Evolutionary conservation across 2,113 vertebrate genomes (phyloP), one percentile per base, ranked within the genome.

Genomic region (Ranitomeya imitator): DNA sequence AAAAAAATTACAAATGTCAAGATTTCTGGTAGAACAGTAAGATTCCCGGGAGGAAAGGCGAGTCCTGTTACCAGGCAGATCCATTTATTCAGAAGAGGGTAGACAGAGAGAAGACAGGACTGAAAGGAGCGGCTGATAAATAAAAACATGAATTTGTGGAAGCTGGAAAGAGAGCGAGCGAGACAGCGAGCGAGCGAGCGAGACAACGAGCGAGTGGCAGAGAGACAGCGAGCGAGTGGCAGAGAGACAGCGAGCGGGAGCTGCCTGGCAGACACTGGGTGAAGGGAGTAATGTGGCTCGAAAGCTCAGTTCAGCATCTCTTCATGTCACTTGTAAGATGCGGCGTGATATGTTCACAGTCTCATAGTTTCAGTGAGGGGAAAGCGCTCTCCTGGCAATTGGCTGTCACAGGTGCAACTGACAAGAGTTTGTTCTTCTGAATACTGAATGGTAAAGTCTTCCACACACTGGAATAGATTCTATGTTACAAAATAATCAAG

Each of bases 1-100:
- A 60, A 51, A 18, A 76, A 23, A 69, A 69, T n/a, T 21, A 15
- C 14, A 80, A 37, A 52, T 84, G 8, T 76, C 13, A n/a, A 73
- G 23, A 71, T 37, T 78, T 80, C 37, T 78, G 90, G 19, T 7
- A 52, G 74, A 21, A 90, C 85, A 90, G 74, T 80, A 90, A 6
- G 0, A 79, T 88, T 74, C 31, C 55, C 69, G 60, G 80, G 85
- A 89, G 92, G 90, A 83, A 77, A 89, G 91, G 21, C 79, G 90
- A 79, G 55, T 89, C 76, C 65, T 90, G 83, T 90, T 86, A 89
- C 60, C 89, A 89, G 89, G 83, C 85, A 92, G 92, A 88, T 5
- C 82, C 90, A 79, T 88, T 90, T 89, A 37, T 88, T 90, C 89
- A 26, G 74, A 67, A 45, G 21, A 31, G 13, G 0, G 3, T 0